Conservation (phyloP, 2,113 vertebrate species). For the western clawed frog (Xenopus tropicalis) region UCB_Xtro_10.0 CM004448.2:57970001-57970500, state of each 20-base stretch:
- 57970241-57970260: slow-evolving; percentile 27
- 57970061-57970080: background rate
- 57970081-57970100: background rate
- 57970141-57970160: background rate
- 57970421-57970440: background rate
- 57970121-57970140: background rate
- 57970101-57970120: background rate
- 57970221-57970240: slow-evolving; percentile 8
- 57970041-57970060: too few relatives aligned
- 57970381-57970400: slow-evolving; percentile 22
- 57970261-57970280: slow-evolving; percentile 11
- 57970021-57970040: too few relatives aligned
- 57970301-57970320: background rate
- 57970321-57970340: background rate
- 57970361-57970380: slow-evolving; percentile 22
- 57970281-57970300: slow-evolving; percentile 13
- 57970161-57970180: background rate
- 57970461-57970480: too few relatives aligned
- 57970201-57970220: slow-evolving; percentile 24
- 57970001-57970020: too few relatives aligned
- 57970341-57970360: background rate
- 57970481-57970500: too few relatives aligned
- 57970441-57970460: too few relatives aligned
- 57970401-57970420: background rate
- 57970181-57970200: slow-evolving; percentile 15